Conservation (phyloP, 2,888 invertebrate species). For the Azorinus chamasolen region DNA sequence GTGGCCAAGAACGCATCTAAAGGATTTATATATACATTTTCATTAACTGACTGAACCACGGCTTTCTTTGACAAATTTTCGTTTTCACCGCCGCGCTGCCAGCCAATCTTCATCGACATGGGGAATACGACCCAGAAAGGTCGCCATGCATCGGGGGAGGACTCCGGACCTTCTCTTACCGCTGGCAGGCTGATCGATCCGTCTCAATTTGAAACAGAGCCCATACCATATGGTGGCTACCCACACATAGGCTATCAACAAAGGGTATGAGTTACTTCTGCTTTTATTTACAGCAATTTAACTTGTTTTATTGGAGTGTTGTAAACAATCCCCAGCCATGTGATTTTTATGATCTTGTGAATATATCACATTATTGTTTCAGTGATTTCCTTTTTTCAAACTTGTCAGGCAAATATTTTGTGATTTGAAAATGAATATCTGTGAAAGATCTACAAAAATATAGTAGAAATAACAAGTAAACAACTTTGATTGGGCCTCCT, state of each 20-base stretch:
- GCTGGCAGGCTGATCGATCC: constrained; percentile 52
- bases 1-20: too few relatives aligned
- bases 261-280: constrained; percentile 22
- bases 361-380: too few relatives aligned
- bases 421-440: too few relatives aligned
- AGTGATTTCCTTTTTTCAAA: too few relatives aligned
- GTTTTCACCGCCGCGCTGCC: constrained; percentile 62
- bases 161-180: constrained; percentile 77
- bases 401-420: too few relatives aligned
- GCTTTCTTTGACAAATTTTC: constrained; percentile 64
- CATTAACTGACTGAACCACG: constrained; percentile 32
- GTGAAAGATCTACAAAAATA: too few relatives aligned
- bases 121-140: constrained; percentile 71
- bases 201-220: constrained; percentile 21
- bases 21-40: too few relatives aligned
- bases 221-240: neutral
- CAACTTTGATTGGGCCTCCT: too few relatives aligned
- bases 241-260: constrained; percentile 23
- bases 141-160: constrained; percentile 80
- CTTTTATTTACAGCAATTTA: neutral
- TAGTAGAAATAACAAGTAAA: too few relatives aligned
- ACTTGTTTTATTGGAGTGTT: neutral
- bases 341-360: neutral
- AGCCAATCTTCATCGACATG: constrained; percentile 67
- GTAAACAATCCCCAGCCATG: neutral